These are phyloP conservation scores for Mustela nigripes DNA, from an alignment of 2,113 vertebrate genomes.

Conservation along the genomic window DNA sequence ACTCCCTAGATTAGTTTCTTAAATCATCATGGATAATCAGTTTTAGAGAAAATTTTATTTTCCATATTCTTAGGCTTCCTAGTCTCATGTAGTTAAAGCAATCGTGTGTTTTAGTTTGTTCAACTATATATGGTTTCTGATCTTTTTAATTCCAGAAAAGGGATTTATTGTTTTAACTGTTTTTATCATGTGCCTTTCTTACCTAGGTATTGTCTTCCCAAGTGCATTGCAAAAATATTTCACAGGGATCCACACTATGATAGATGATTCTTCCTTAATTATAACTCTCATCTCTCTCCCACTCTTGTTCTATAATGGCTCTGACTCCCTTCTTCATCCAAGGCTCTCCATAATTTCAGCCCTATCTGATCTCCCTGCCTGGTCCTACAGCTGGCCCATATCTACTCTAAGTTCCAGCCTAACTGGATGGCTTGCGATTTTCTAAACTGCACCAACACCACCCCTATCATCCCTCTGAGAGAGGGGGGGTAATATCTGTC, in stretches of 20 bases:
- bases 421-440: not conserved
- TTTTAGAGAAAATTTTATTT: constrained; percentile 23
- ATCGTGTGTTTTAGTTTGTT: not conserved
- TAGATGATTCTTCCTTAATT: not conserved
- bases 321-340: not conserved
- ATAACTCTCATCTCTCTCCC: not conserved
- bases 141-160: constrained; percentile 4
- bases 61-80: constrained; percentile 22
- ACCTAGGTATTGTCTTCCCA: not conserved
- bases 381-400: not conserved
- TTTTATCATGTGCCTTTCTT: not conserved
- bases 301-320: not conserved
- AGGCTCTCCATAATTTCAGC: not conserved
- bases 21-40: not conserved
- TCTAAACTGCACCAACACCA: not conserved
- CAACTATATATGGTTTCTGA: not conserved
- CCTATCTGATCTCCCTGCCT: not conserved
- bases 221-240: constrained; percentile 18
- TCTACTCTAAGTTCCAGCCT: not conserved
- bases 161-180: not conserved
- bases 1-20: constrained; percentile 14
- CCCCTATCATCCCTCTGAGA: not conserved
- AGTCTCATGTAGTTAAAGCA: not conserved
- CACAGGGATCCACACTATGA: not conserved
- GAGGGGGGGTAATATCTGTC: not conserved